Evolutionary conservation across 2,888 invertebrate genomes (phyloP).

Genomic region (Sericinus montela): DNA sequence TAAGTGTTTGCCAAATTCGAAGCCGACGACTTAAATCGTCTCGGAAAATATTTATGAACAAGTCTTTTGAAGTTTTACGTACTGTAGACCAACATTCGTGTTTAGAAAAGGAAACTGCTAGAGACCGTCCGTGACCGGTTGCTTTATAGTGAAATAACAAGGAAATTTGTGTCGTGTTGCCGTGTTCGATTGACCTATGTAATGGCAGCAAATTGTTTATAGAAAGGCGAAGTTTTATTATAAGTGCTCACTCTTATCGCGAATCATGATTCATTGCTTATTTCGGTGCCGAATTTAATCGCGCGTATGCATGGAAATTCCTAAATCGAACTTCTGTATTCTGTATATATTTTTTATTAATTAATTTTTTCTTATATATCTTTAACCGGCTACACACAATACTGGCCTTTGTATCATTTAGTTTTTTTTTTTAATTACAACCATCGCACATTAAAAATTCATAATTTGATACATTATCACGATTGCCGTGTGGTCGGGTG

Average conservation of each 20-base stretch:
- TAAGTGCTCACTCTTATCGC: conserved; percentile 2
- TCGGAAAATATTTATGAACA: conserved; percentile 18
- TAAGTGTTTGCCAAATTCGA: conserved; percentile 18
- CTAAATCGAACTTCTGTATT: not conserved
- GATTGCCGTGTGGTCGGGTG: too few relatives aligned
- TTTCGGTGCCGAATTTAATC: not conserved
- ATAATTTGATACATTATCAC: too few relatives aligned
- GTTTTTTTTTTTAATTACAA: too few relatives aligned
- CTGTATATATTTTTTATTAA: too few relatives aligned
- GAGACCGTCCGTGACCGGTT: not conserved
- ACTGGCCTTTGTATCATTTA: too few relatives aligned
- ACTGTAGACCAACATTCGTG: conserved; percentile 1
- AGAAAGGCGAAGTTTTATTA: conserved; percentile 4
- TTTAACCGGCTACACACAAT: too few relatives aligned
- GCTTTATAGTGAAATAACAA: not conserved
- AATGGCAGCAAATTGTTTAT: conserved; percentile 10
- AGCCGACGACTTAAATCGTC: conserved; percentile 16
- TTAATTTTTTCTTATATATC: too few relatives aligned
- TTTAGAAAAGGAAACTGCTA: conserved; percentile 9
- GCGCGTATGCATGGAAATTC: not conserved
- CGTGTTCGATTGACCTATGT: conserved; percentile 2
- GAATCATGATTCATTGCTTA: conserved; percentile 2
- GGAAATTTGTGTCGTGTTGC: not conserved
- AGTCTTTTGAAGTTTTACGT: conserved; percentile 5
- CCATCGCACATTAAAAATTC: too few relatives aligned